Conservation (phyloP, 2,888 invertebrate genomes). For the Drosophila kanekoi region DNA sequence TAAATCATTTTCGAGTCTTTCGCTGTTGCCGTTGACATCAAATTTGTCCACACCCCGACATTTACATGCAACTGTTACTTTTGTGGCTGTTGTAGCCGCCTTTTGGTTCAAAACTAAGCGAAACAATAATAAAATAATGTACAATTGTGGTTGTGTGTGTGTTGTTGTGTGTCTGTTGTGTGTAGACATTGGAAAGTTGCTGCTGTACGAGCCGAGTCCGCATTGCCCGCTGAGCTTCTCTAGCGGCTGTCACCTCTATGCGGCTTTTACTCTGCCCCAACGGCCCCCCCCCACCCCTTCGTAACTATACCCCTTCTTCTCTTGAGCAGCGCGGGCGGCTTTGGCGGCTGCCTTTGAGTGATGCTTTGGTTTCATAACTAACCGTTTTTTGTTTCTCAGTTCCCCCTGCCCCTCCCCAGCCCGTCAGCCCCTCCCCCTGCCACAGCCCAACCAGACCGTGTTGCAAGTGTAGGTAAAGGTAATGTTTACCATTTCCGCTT, state of each 20-base stretch:
- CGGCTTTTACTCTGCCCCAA: constrained; percentile 17
- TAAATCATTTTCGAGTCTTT: neutral
- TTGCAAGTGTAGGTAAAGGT: constrained; percentile 75
- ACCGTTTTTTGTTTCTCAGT: constrained; percentile 65
- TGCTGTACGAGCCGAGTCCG: constrained; percentile 52
- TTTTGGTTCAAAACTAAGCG: constrained; percentile 47
- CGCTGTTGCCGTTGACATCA: constrained; percentile 3
- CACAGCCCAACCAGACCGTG: constrained; percentile 30
- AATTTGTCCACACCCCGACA: constrained; percentile 25
- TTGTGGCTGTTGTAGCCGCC: constrained; percentile 25
- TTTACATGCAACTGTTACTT: constrained; percentile 57
- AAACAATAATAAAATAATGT: constrained; percentile 74
- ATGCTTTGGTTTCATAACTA: constrained; percentile 81
- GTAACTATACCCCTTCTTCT: neutral
- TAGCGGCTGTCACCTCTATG: constrained; percentile 60
- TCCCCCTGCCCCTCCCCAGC: constrained; percentile 51
- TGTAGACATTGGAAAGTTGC: constrained; percentile 73
- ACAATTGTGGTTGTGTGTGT: constrained; percentile 45
- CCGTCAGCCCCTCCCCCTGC: neutral
- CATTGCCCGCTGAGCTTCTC: constrained; percentile 66
- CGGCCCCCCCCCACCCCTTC: neutral
- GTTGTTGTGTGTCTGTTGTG: constrained; percentile 41
- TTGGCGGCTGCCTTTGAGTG: constrained; percentile 75
- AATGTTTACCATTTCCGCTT: constrained; percentile 80
- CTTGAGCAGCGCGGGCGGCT: constrained; percentile 72